Evolutionary conservation across 2,888 invertebrate species (phyloP), one percentile per base, ranked within the genome.

Genomic region (Trissolcus brochymenae): DNA sequence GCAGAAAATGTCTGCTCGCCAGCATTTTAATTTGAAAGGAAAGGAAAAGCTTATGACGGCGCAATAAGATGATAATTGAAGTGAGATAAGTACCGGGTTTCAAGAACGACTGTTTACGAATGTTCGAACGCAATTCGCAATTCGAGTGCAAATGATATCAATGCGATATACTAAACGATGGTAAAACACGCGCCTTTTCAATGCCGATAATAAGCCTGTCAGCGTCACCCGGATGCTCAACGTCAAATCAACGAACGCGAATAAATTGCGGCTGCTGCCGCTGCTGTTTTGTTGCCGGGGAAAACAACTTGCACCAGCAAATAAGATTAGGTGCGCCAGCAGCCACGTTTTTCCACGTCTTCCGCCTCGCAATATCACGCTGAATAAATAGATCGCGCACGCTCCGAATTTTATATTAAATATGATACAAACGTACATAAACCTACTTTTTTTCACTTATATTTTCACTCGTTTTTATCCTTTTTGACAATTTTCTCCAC

Each of bases 11-110:
- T 56, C 50, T 56, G 67, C n/a, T n/a, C n/a, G n/a, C n/a, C n/a
- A n/a, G n/a, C 61, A 50, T 74, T 67, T 62, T 35, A 53, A 61
- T 67, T 74, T 74, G 61, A 67, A 74, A 67, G 56, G 9, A 60
- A 56, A 29, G 55, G 67, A 60, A 56, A 40, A 60, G 74, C 67
- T 73, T 66, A 66, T 60, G 51, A 51, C 59, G 67, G 29, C 14
- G 46, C 60, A 60, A 60, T n/a, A n/a, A n/a, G n/a, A n/a, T n/a
- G 60, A 60, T 61, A 70, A 59, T 40, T 54, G 40, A 70, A 70
- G 60, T 61, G 54, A 49, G 55, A 40, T 55, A 61, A 70, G 25
- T 49, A 40, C 68, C 68, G 17, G 40, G 53, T 67, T 59, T 54
- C 13, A 70, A 14, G 68, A 19, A 35, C 60, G 40, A 54, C 53